Percentiles rank a stretch among this genome's conserved stretches.
Conservation (phyloP, 2,888 invertebrate genomes). For the Pyralis farinalis region DNA sequence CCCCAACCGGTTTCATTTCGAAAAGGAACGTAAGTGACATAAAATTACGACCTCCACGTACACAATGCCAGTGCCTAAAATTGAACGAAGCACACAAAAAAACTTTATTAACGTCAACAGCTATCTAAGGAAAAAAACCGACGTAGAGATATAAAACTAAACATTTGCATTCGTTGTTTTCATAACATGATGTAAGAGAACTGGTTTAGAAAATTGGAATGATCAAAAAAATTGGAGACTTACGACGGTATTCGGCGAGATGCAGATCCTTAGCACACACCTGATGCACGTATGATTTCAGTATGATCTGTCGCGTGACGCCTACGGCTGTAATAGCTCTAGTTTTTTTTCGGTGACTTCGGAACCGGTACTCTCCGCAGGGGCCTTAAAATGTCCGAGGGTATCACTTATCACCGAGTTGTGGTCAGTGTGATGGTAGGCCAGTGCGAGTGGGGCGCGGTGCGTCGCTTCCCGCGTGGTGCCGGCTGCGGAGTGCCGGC, state of each 20-base stretch:
- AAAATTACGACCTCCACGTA: constrained; percentile 62
- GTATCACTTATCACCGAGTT: constrained; percentile 45
- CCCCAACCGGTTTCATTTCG: constrained; percentile 70
- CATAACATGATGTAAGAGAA: constrained; percentile 32
- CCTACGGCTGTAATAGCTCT: constrained; percentile 26
- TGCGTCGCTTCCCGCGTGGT: constrained; percentile 64
- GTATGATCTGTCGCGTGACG: constrained; percentile 30
- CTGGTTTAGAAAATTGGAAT: constrained; percentile 31
- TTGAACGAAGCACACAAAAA: constrained; percentile 36
- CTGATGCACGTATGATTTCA: constrained; percentile 38
- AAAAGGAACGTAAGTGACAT: constrained; percentile 70
- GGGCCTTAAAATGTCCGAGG: constrained; percentile 37
- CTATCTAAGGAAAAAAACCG: constrained; percentile 22
- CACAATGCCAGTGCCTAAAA: constrained; percentile 36
- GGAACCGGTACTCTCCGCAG: constrained; percentile 31
- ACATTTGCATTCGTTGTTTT: constrained; percentile 37
- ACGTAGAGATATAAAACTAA: constrained; percentile 31
- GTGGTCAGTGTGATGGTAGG: constrained; percentile 16
- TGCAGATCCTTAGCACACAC: constrained; percentile 47
- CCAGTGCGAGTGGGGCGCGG: constrained; percentile 30
- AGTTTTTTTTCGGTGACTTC: constrained; percentile 27
- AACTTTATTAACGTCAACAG: constrained; percentile 24
- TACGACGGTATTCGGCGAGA: constrained; percentile 50
- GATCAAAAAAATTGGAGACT: constrained; percentile 41
- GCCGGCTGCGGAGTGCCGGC: constrained; percentile 71